Percentiles rank a stretch among this genome's conserved stretches.
Evolutionary conservation across 2,888 invertebrate species (phyloP).

Genomic region (Myopa testacea): DNA sequence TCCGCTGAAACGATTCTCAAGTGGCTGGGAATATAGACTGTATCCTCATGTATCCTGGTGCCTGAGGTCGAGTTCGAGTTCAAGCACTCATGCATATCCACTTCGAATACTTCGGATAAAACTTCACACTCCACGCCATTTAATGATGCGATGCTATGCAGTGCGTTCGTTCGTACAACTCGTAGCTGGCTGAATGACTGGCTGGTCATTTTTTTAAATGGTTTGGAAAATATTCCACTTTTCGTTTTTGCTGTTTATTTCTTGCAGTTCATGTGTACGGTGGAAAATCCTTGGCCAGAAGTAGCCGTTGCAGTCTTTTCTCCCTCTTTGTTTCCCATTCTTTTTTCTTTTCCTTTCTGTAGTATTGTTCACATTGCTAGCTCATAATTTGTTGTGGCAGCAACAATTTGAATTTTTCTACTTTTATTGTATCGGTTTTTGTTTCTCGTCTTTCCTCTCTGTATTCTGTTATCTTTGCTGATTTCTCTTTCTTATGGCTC

Average conservation of each 20-base stretch:
- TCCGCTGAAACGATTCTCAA: constrained; percentile 5
- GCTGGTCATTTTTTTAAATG: constrained; percentile 26
- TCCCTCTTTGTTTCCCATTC: background rate
- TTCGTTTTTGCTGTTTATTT: constrained; percentile 18
- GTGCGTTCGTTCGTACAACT: constrained; percentile 13
- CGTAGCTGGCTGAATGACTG: background rate
- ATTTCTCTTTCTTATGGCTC: background rate
- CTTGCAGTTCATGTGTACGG: background rate
- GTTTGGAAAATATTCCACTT: constrained; percentile 38
- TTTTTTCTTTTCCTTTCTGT: background rate
- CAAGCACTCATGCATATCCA: constrained; percentile 26
- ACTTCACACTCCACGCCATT: constrained; percentile 22
- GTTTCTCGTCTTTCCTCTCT: background rate
- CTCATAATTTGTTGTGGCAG: constrained; percentile 28
- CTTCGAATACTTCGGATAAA: constrained; percentile 17
- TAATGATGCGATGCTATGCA: constrained; percentile 26
- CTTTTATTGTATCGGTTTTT: constrained; percentile 2
- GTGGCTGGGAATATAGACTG: constrained; percentile 25
- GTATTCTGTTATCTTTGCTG: background rate
- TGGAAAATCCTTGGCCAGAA: constrained; percentile 15
- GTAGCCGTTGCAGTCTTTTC: background rate
- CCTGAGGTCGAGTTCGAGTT: background rate
- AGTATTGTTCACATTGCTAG: background rate
- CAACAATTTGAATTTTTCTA: constrained; percentile 25
- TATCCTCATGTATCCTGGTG: constrained; percentile 25